A percentile compares a stretch with the other conserved stretches of the same genome.
phyloP scores from a whole-genome alignment of 1,140 invertebrate genomes.

The Pseudomyrmex pallidus region DNA sequence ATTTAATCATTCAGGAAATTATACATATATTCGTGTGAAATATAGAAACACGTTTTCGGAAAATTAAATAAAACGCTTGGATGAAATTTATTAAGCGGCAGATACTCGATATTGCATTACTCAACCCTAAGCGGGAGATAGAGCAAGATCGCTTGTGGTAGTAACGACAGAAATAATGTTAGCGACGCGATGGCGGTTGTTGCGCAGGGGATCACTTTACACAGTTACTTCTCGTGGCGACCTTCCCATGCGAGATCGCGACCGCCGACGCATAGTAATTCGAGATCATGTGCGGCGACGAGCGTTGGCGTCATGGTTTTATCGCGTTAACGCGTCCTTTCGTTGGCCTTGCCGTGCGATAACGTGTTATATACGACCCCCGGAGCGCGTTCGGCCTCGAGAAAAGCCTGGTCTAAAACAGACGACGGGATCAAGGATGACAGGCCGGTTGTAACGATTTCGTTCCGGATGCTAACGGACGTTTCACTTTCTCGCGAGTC shows the following conservation, averaged over 20 bases:
- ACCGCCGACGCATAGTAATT: slow-evolving; percentile 69
- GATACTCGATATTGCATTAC: slow-evolving; percentile 19
- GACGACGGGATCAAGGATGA: slow-evolving; percentile 9
- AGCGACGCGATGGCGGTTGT: slow-evolving; percentile 47
- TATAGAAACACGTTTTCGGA: no score
- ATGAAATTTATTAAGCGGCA: neutral
- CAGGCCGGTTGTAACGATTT: slow-evolving; percentile 4
- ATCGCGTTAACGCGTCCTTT: slow-evolving; percentile 67
- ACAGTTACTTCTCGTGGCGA: slow-evolving; percentile 26
- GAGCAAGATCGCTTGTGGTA: slow-evolving; percentile 23
- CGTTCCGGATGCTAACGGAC: slow-evolving; percentile 43
- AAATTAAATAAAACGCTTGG: no score
- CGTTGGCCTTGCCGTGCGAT: slow-evolving; percentile 10
- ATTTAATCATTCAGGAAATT: no score
- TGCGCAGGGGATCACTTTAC: slow-evolving; percentile 53
- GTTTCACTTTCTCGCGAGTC: slow-evolving; percentile 54
- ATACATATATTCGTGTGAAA: no score
- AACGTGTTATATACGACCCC: slow-evolving; percentile 27
- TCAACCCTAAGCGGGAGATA: slow-evolving; percentile 16
- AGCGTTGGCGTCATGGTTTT: slow-evolving; percentile 46
- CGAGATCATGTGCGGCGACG: slow-evolving; percentile 49
- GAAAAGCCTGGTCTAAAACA: neutral
- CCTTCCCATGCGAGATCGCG: slow-evolving; percentile 47
- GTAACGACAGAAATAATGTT: slow-evolving; percentile 54
- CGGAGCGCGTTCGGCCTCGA: slow-evolving; percentile 1